phyloP scores from a whole-genome alignment of 2,888 invertebrate genomes.

The Adela reaumurella region DNA sequence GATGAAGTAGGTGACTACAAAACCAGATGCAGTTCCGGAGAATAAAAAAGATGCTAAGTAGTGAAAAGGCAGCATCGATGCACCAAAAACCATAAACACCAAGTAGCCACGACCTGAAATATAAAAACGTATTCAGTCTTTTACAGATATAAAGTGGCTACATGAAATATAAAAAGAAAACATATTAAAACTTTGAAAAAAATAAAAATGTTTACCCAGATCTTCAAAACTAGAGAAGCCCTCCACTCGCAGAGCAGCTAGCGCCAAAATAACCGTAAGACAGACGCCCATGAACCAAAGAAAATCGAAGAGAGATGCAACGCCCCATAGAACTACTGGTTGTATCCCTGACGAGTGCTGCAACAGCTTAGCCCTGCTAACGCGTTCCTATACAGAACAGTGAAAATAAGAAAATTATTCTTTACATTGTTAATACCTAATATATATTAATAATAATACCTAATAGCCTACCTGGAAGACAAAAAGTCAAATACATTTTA shows the following conservation, averaged over 20 bases:
- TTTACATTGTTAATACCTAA: too few species aligned
- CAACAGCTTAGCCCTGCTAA: constrained; percentile 64
- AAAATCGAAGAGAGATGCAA: constrained; percentile 66
- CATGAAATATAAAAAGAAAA: too few species aligned
- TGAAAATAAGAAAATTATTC: background rate
- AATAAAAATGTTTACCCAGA: constrained; percentile 33
- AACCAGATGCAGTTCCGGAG: constrained; percentile 70
- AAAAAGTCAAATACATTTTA: too few species aligned
- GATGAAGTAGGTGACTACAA: constrained; percentile 67
- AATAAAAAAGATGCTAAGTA: constrained; percentile 70
- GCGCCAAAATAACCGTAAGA: constrained; percentile 54
- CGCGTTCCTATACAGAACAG: constrained; percentile 56
- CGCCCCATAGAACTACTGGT: constrained; percentile 65
- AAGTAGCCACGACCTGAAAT: constrained; percentile 57
- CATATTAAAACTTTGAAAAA: too few species aligned
- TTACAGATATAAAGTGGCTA: too few species aligned
- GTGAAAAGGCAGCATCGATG: constrained; percentile 67
- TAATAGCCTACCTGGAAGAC: too few species aligned
- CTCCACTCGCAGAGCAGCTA: constrained; percentile 63
- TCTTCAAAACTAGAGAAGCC: constrained; percentile 53
- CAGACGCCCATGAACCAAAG: constrained; percentile 58
- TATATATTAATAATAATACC: too few species aligned
- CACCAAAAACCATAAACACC: constrained; percentile 65
- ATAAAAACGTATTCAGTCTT: constrained; percentile 2
- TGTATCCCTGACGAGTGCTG: constrained; percentile 71